Conservation (phyloP, 2,797 vertebrate genomes). For the Acanthurus leucopareius region DNA sequence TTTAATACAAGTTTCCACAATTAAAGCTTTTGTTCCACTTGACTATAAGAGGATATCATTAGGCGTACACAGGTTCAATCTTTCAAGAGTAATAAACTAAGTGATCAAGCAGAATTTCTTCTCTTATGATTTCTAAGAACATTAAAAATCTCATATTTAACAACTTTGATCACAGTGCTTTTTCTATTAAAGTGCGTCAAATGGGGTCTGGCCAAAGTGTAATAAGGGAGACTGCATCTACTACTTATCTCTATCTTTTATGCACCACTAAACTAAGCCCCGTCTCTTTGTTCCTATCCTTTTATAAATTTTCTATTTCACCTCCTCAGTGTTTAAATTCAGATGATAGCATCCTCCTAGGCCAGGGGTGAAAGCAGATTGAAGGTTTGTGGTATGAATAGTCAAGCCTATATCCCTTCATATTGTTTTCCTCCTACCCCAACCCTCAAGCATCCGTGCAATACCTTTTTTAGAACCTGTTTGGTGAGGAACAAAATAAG, state of each 20-base stretch:
- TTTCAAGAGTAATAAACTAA: conserved; percentile 21
- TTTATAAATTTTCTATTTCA: not conserved
- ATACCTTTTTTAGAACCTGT: too few relatives aligned
- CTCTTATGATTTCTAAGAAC: conserved; percentile 24
- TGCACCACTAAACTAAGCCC: not conserved
- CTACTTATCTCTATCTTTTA: not conserved
- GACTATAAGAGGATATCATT: conserved; percentile 21
- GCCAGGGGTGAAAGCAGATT: not conserved
- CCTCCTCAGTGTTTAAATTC: not conserved
- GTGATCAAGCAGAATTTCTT: not conserved
- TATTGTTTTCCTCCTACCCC: too few relatives aligned
- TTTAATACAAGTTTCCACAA: conserved; percentile 38
- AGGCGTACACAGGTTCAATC: conserved; percentile 12
- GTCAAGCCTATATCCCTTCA: too few relatives aligned
- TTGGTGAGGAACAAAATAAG: too few relatives aligned
- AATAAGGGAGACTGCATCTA: not conserved
- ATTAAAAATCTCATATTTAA: conserved; percentile 26
- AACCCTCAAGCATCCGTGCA: too few relatives aligned
- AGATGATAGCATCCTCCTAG: not conserved
- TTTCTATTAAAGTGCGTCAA: conserved; percentile 14
- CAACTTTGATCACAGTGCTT: conserved; percentile 16
- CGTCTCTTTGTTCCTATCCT: not conserved
- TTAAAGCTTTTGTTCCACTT: conserved; percentile 51
- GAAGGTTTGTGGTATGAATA: too few relatives aligned
- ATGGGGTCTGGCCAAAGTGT: conserved; percentile 15